These are phyloP conservation scores for Bagarius yarrelli DNA, from an alignment of 2,113 vertebrate genomes.

Conservation along the genomic window DNA sequence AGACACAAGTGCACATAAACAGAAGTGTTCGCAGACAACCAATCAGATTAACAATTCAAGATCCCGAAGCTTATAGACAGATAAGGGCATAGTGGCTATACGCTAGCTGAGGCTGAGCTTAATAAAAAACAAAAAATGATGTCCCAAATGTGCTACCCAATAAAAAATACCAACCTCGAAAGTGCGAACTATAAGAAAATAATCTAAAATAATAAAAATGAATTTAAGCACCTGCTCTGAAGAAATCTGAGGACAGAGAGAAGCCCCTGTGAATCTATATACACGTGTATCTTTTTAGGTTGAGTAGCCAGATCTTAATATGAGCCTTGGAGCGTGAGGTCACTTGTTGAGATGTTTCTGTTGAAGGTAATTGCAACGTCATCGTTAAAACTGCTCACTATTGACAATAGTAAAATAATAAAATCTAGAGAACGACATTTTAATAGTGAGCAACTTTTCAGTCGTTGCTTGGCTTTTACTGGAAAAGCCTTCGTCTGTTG, in stretches of 20 bases:
- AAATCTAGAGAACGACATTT: too few relatives aligned
- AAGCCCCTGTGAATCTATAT: neutral
- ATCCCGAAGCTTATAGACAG: conserved; percentile 5
- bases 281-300: neutral
- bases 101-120: neutral
- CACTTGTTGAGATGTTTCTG: neutral
- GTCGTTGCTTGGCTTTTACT: conserved; percentile 5
- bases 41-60: neutral
- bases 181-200: neutral
- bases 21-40: neutral
- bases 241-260: neutral
- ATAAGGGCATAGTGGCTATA: neutral
- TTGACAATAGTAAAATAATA: conserved; percentile 8
- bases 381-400: neutral
- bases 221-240: neutral
- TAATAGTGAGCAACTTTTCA: neutral
- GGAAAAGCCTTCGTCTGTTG: neutral
- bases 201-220: neutral
- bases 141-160: neutral
- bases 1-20: neutral
- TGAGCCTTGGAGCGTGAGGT: neutral
- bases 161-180: neutral
- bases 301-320: neutral
- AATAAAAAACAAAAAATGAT: neutral
- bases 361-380: neutral